phyloP scores from a whole-genome alignment of 2,797 vertebrate species.

The Gorsachius magnificus region DNA sequence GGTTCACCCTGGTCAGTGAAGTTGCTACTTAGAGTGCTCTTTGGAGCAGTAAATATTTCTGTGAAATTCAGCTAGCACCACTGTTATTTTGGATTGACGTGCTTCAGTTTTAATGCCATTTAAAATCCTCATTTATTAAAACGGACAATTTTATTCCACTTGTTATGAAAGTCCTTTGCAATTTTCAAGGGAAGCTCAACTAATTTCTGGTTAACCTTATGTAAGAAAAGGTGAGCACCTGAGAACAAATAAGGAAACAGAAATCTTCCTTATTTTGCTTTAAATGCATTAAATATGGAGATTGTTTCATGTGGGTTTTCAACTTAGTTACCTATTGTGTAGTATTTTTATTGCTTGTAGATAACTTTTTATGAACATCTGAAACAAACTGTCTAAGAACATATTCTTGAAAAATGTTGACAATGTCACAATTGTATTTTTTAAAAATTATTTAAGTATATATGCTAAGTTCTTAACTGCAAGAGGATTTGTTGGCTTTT shows the following conservation, averaged over 20 bases:
- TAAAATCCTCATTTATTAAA: neutral
- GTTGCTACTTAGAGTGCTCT: neutral
- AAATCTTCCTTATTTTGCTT: neutral
- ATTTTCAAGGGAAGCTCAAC: neutral
- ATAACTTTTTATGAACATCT: neutral
- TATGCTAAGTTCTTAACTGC: neutral
- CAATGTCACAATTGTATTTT: neutral
- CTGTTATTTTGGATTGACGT: neutral
- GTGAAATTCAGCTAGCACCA: neutral
- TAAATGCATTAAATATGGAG: neutral
- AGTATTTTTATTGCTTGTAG: neutral
- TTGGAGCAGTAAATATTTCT: neutral
- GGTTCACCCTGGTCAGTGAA: neutral
- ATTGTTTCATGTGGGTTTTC: neutral
- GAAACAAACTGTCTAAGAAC: neutral
- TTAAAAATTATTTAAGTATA: neutral
- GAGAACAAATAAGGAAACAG: neutral
- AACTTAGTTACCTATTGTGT: neutral
- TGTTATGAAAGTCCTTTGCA: neutral
- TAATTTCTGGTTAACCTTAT: neutral
- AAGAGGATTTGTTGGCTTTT: neutral
- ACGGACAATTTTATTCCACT: neutral
- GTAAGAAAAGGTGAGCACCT: neutral
- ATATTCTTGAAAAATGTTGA: neutral
- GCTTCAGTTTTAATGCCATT: neutral